These are phyloP conservation scores for Symphodus melops DNA, from an alignment of 2,113 vertebrate genomes.

Conservation along the genomic window DNA sequence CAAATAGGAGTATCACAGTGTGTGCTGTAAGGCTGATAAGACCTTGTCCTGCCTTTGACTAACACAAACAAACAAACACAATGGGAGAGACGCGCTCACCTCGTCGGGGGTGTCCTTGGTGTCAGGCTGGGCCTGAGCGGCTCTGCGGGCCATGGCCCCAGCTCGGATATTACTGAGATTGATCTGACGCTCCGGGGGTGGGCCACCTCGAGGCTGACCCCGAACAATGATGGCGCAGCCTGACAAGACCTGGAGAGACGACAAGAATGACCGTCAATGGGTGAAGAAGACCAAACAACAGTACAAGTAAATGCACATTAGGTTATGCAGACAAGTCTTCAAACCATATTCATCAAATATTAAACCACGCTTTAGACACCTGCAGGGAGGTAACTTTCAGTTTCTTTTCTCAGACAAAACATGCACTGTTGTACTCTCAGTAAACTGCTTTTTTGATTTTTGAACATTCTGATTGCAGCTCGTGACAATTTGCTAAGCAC, in stretches of 20 bases:
- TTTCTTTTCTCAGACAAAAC: slow-evolving; percentile 3
- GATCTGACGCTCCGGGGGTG: slow-evolving; percentile 95
- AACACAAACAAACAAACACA: slow-evolving; percentile 19
- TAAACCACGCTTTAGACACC: neutral
- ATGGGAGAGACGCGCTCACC: slow-evolving; percentile 76
- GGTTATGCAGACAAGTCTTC: too few relatives aligned
- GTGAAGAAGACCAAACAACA: neutral
- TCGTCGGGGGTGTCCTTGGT: slow-evolving; percentile 93
- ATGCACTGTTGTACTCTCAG: neutral
- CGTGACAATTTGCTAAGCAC: neutral
- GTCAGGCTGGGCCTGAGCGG: slow-evolving; percentile 88
- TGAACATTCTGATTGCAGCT: neutral
- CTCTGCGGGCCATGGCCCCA: slow-evolving; percentile 89
- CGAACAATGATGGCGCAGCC: slow-evolving; percentile 98
- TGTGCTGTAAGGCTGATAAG: neutral
- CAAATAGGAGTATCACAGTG: neutral
- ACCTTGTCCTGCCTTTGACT: slow-evolving; percentile 30
- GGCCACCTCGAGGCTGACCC: slow-evolving; percentile 94
- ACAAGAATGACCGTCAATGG: slow-evolving; percentile 1
- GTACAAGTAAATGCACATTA: too few relatives aligned
- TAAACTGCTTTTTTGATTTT: neutral
- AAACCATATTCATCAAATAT: neutral
- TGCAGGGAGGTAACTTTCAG: neutral
- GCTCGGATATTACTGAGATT: slow-evolving; percentile 97
- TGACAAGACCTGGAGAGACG: slow-evolving; percentile 88